Evolutionary conservation across 2,797 vertebrate species (phyloP), one percentile per base, ranked within the genome.

Genomic region (Buphagus erythrorhynchus): DNA sequence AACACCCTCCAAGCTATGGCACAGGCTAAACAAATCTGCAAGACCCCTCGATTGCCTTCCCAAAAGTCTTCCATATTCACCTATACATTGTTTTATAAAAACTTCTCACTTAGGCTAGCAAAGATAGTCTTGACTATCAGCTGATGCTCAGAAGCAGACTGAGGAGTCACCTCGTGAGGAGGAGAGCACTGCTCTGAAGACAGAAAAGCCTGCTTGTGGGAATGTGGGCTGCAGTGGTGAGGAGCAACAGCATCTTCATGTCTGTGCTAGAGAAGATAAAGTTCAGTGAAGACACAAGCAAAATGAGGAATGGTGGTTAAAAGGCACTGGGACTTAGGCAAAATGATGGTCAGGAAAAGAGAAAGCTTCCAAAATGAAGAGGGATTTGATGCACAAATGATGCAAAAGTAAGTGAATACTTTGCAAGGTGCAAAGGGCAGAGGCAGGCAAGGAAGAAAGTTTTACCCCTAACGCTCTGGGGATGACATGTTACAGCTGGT

Each of bases 191-290:
- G n/a, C 49, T 58, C 35, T 68, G 48, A 67, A 83, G 42, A 63
- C 28, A 72, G 57, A 67, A 62, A 63, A 66, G 24, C 16, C 45
- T 15, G 29, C 14, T 57, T 0, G 0, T 51, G 46, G 42, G 35
- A 76, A 40, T 0, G 0, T 2, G 0, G 52, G 42, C 61, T 58
- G 54, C 54, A 72, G 46, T 1, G 0, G 18, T 55, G 62, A 75
- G 33, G 51, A 63, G 49, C 0, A 0, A 48, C 1, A 7, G 29
- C 21, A 40, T 26, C 20, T 80, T 86, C 20, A 65, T 22, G 6
- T 63, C 69, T 48, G 16, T 43, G 25, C 69, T 58, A 33, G 2
- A 83, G 45, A 35, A 48, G 15, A 68, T 15, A 15, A 7, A 58
- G 46, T 2, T 46, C 43, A 77, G 13, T 57, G 24, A 54, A 73